Percentiles rank a stretch among this genome's conserved stretches.
phyloP scores from a whole-genome alignment of 2,113 vertebrate species.

The Scytalopus superciliaris region DNA sequence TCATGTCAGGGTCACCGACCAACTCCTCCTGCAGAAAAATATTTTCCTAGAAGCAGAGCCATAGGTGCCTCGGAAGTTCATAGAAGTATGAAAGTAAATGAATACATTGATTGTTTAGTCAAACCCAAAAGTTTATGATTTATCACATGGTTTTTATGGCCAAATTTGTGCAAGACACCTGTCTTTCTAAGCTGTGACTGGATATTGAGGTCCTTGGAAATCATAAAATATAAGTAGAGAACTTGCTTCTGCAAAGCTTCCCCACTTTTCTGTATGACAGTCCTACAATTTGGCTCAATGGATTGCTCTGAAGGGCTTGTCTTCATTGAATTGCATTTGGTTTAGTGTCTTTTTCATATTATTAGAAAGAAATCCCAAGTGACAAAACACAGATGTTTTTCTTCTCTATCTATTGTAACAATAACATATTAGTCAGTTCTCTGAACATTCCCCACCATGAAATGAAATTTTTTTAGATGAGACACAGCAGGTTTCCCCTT shows the following conservation, averaged over 20 bases:
- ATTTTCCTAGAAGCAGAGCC: background rate
- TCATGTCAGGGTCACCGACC: background rate
- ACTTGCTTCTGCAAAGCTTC: background rate
- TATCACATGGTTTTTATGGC: background rate
- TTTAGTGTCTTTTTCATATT: background rate
- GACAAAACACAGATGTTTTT: background rate
- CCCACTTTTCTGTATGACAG: background rate
- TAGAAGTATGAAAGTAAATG: background rate
- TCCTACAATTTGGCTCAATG: background rate
- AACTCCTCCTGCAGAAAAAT: background rate
- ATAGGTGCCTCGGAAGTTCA: background rate
- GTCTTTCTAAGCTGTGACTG: background rate
- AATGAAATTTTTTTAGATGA: background rate
- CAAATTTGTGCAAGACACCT: background rate
- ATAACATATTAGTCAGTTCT: background rate
- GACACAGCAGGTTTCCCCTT: background rate
- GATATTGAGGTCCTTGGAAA: background rate
- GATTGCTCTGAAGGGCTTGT: background rate
- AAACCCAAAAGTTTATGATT: background rate
- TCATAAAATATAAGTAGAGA: background rate
- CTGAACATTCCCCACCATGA: background rate
- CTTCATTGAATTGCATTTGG: background rate
- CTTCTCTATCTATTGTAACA: background rate
- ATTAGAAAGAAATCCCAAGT: background rate
- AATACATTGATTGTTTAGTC: background rate